Evolutionary conservation across 1,140 invertebrate species (phyloP).

Genomic region (Zophobas atratus): DNA sequence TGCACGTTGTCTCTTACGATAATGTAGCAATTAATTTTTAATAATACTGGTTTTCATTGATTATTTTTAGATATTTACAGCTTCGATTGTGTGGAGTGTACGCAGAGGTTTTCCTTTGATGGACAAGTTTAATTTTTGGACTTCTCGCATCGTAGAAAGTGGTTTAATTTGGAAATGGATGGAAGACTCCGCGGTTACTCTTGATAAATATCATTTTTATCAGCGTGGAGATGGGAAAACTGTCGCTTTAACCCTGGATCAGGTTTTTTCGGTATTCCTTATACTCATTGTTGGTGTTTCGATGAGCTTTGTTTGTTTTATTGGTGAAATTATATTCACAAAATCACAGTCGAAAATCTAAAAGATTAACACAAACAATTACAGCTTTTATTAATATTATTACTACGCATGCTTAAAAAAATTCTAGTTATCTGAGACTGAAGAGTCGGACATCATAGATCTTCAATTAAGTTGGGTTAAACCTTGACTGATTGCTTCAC

Average conservation of each 20-base stretch:
- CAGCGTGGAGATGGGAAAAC: background rate
- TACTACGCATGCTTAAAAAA: too few species aligned
- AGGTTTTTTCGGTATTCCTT: background rate
- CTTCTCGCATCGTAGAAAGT: constrained; percentile 1
- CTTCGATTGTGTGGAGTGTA: background rate
- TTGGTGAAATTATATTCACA: background rate
- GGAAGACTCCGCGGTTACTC: background rate
- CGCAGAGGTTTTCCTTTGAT: background rate
- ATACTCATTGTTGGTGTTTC: background rate
- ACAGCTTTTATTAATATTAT: too few species aligned
- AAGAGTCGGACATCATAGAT: too few species aligned
- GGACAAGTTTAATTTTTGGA: background rate
- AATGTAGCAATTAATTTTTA: background rate
- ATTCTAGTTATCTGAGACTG: too few species aligned
- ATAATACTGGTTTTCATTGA: too few species aligned
- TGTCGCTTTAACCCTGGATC: background rate
- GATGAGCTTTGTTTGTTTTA: background rate
- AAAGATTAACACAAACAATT: too few species aligned
- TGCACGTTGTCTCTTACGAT: background rate
- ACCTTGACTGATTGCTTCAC: too few species aligned
- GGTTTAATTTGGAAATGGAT: background rate
- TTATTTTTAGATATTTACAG: background rate
- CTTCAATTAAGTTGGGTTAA: too few species aligned
- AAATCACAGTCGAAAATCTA: too few species aligned
- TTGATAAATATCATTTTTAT: background rate